Evolutionary conservation across 2,888 invertebrate species (phyloP), one percentile per base, ranked within the genome.

Genomic region (Selenia dentaria): DNA sequence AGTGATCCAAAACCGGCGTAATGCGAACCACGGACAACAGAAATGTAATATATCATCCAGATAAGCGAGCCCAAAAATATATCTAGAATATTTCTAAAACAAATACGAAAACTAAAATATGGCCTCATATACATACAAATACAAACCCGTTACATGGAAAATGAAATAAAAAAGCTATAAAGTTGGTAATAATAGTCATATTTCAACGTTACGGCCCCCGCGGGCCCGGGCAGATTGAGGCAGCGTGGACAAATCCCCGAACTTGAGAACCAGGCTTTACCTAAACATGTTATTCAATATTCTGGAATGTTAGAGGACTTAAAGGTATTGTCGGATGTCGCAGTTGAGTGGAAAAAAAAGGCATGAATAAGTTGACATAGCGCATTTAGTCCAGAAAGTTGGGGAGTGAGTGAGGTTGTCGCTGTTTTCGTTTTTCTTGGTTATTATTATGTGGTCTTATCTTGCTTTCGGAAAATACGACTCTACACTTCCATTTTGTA

Each of bases 161-260:
- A 73, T 74, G 64, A 74, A 67, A 78, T 70, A 71, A 70, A 64
- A 67, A 46, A 57, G 65, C 62, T 61, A 70, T 74, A 77, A 76
- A 71, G 62, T 72, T 60, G 57, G 65, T 66, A 71, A 74, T 78
- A 74, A 74, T 65, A 62, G 61, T 64, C 59, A 70, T 75, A 74
- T 74, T 72, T 75, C 74, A 68, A 55, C 51, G 64, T 69, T 68
- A 77, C 64, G 59, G 64, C 65, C 52, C 69, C 68, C 70, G 0
- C 26, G 51, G 59, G 53, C 38, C 43, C 53, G 18, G 47, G 57
- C 58, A 59, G 62, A 70, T 66, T 63, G 65, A 68, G 64, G 53
- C 51, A 43, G 58, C 46, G 54, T 62, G 62, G 70, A 73, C 72
- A 67, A 70, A 70, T 68, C 61, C 55, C 41, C 59, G 42, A 62